Evolutionary conservation across 1,140 invertebrate species (phyloP), one percentile per base, ranked within the genome.

Genomic region (Odontomachus brunneus): DNA sequence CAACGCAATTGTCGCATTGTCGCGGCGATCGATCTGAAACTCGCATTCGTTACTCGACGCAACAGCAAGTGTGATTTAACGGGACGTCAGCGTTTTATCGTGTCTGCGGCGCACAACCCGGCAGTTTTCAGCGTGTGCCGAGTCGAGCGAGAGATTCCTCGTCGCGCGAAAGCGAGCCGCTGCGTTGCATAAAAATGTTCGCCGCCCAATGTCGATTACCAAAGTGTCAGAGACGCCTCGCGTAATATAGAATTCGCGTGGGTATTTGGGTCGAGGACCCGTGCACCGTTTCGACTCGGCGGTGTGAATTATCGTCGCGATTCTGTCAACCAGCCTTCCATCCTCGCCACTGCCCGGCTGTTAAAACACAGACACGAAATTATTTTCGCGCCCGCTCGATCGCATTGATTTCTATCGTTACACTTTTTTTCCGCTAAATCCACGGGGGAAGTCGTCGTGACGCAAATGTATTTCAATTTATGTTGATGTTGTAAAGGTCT

Each of bases 201-300:
- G 15, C 48, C 24, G 22, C 2, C 5, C 4, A 53, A 11, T 69
- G 29, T 59, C 15, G 49, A 53, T 83, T 63, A 48, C n/a, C 22
- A 60, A 83, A 76, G 55, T 33, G 33, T 26, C n/a, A 49, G 53
- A 38, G 3, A 63, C 44, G 38, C 62, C 49, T 48, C 53, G 55
- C 29, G 53, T 81, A 74, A 69, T 66, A 44, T 15, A 72, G 57
- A 78, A 73, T 72, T 38, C 44, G 62, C 57, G 74, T 81, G 57
- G 57, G 65, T 84, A 75, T 89, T 53, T 88, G 63, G 88, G 87
- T 88, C 75, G 86, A 86, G 65, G 63, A 2, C 84, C 15, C 33
- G 22, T 19, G 53, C 24, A 15, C n/a, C 15, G 29, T 69, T 38
- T 44, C n/a, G n/a, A n/a, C 22, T 15, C 15, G 44, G 29, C 15